Conservation (phyloP, 2,797 vertebrate species). For the Picus viridis region DNA sequence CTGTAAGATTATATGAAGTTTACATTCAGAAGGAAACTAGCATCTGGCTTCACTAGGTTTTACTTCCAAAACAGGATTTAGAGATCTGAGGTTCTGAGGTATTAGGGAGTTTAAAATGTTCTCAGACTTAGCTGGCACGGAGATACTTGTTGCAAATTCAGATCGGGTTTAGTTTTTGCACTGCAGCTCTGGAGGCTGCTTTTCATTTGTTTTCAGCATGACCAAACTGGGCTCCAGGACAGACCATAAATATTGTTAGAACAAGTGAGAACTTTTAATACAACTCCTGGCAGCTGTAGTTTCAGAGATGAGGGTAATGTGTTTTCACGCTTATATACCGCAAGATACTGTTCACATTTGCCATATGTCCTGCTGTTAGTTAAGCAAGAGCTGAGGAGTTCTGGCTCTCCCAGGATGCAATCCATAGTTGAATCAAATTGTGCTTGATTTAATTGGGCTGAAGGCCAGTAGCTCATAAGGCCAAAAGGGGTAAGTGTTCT, state of each 20-base stretch:
- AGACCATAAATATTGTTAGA: not conserved
- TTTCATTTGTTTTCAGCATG: not conserved
- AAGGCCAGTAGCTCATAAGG: not conserved
- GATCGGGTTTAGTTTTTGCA: not conserved
- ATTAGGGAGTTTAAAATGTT: not conserved
- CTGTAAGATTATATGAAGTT: not conserved
- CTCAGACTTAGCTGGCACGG: not conserved
- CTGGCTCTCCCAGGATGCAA: not conserved
- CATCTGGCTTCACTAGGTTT: not conserved
- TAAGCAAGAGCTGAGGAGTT: conserved; percentile 4
- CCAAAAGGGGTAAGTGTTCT: not conserved
- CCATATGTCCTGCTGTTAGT: not conserved
- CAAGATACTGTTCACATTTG: not conserved
- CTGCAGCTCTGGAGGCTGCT: not conserved
- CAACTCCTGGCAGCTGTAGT: not conserved
- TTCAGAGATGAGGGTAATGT: not conserved
- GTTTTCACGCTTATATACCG: not conserved
- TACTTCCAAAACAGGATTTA: not conserved
- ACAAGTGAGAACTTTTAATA: not conserved
- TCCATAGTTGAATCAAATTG: conserved; percentile 6
- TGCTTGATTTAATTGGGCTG: conserved; percentile 30
- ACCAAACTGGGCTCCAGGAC: not conserved
- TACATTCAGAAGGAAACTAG: not conserved
- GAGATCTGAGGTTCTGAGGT: not conserved
- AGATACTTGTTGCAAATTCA: not conserved